Percentiles rank a stretch among this genome's conserved stretches.
phyloP scores from a whole-genome alignment of 2,888 invertebrate species.

The Lucinisca nassula region DNA sequence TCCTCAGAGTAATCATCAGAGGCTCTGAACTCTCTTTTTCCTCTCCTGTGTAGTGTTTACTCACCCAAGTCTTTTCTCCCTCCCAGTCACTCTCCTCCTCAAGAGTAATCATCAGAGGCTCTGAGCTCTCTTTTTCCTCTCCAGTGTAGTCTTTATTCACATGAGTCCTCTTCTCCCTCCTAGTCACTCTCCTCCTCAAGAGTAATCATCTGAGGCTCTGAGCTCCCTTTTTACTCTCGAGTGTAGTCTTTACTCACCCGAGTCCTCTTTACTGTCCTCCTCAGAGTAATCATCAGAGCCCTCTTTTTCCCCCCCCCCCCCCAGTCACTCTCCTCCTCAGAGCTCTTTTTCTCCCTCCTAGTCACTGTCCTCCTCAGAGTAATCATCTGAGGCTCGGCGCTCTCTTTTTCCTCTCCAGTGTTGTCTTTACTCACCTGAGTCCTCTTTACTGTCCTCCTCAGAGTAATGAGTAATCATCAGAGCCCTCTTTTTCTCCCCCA shows the following conservation, averaged over 20 bases:
- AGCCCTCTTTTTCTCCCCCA: constrained; percentile 61
- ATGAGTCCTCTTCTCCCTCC: constrained; percentile 60
- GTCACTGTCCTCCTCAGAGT: constrained; percentile 75
- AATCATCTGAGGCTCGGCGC: constrained; percentile 71
- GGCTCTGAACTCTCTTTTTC: constrained; percentile 69
- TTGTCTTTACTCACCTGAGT: constrained; percentile 1
- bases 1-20: not conserved
- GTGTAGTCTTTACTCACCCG: too few species aligned
- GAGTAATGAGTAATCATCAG: not conserved
- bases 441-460: constrained; percentile 58
- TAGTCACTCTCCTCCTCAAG: not conserved
- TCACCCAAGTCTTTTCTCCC: constrained; percentile 81
- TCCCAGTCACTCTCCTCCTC: constrained; percentile 82
- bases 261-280: constrained; percentile 83
- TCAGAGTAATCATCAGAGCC: constrained; percentile 58
- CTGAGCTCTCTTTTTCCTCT: not conserved
- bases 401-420: constrained; percentile 50
- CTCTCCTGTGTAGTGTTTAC: constrained; percentile 54
- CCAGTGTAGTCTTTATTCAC: constrained; percentile 40
- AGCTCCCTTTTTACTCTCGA: too few species aligned
- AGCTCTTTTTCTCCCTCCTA: constrained; percentile 81
- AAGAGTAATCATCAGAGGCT: constrained; percentile 64
- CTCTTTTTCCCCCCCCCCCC: too few species aligned
- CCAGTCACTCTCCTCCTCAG: too few species aligned
- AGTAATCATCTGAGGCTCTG: too few species aligned